Evolutionary conservation across 2,113 vertebrate genomes (phyloP), one percentile per base, ranked within the genome.

Genomic region (Gymnarchus niloticus): DNA sequence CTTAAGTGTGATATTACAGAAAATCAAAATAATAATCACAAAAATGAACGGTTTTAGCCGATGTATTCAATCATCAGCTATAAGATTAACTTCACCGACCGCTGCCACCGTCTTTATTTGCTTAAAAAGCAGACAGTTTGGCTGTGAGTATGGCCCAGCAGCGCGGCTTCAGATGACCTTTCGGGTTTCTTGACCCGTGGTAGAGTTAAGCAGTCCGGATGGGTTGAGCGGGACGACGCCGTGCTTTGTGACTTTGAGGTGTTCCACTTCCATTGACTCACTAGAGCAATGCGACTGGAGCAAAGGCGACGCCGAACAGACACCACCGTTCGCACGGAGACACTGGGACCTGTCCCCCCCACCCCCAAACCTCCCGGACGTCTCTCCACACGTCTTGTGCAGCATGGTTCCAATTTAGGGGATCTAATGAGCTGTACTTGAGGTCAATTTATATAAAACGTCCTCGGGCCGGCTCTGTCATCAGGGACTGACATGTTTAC

Each of bases 361-460:
- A 21, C 19, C 61, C 51, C 49, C 44, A 83, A 76, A 28, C 52
- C 33, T 28, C 86, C 56, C 61, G 76, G 85, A 51, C 52, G 21
- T 65, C 82, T 59, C 82, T 33, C 86, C 78, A 83, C 73, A 87
- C 91, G 90, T 92, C 91, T 89, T 87, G 57, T 86, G 81, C 92
- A 90, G 91, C 91, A 94, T 94, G 94, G 92, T 95, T 95, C 92
- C 94, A 93, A 94, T 95, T 95, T 94, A 91, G 89, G 88, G 91
- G 89, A 85, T 94, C 94, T 95, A 95, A 94, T 94, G 93, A 94
- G 93, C 93, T 94, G 93, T 92, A 94, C 92, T 95, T 95, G 93
- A 95, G 94, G 94, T 94, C 93, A 94, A 94, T 92, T 94, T 94
- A 92, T 93, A 93, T 93, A 92, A 93, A 94, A 94, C 89, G 89